Percentiles rank a stretch among this genome's conserved stretches.
Evolutionary conservation across 2,797 vertebrate genomes (phyloP).

Genomic region (Limnodromus scolopaceus): DNA sequence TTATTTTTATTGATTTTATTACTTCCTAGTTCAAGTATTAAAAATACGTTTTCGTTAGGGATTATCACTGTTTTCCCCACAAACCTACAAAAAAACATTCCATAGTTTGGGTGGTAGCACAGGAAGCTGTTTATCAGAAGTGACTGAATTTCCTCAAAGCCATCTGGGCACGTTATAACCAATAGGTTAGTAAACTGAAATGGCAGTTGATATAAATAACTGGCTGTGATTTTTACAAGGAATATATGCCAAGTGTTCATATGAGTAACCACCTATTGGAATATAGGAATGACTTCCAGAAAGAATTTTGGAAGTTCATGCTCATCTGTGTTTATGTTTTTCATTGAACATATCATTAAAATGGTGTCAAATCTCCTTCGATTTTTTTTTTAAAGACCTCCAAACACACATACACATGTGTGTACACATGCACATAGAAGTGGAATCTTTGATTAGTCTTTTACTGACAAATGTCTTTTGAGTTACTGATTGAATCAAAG

Average conservation of each 20-base stretch:
- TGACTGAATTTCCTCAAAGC: neutral
- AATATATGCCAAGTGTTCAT: neutral
- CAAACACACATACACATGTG: rapidly evolving
- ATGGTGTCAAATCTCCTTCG: neutral
- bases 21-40: neutral
- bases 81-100: neutral
- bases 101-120: neutral
- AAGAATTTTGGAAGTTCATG: neutral
- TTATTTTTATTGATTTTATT: neutral
- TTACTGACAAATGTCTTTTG: neutral
- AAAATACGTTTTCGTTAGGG: neutral
- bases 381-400: neutral
- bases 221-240: neutral
- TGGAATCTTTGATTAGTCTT: neutral
- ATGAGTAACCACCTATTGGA: neutral
- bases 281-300: neutral
- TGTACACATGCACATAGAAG: neutral
- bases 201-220: neutral
- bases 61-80: neutral
- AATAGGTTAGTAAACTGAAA: neutral
- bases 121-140: neutral
- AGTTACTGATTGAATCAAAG: neutral
- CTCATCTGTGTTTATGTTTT: neutral
- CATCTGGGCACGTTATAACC: neutral
- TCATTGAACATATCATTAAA: neutral